These are phyloP conservation scores for Atta texana DNA, from an alignment of 1,140 invertebrate species.

Conservation along the genomic window DNA sequence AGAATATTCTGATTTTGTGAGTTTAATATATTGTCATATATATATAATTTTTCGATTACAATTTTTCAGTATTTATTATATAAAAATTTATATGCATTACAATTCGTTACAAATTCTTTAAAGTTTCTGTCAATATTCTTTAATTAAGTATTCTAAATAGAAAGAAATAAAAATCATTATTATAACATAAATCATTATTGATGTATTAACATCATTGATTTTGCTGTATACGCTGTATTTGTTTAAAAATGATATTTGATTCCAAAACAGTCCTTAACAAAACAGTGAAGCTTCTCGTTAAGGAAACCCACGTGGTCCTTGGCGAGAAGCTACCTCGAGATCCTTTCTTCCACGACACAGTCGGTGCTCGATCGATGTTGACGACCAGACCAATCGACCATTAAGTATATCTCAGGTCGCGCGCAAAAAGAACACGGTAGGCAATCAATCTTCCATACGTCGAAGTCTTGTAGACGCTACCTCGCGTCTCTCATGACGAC, in stretches of 20 bases:
- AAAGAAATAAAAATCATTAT: constrained; percentile 8
- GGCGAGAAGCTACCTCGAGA: constrained; percentile 47
- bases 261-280: not conserved
- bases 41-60: not conserved
- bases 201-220: constrained; percentile 16
- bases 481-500: constrained; percentile 40
- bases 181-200: not conserved
- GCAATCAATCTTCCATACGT: constrained; percentile 82
- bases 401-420: constrained; percentile 74
- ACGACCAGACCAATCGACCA: constrained; percentile 76
- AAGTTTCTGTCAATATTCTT: not conserved
- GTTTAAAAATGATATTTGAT: not conserved
- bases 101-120: not conserved
- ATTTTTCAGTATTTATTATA: not conserved
- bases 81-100: not conserved
- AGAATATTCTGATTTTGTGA: not conserved
- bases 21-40: not conserved
- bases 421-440: constrained; percentile 69
- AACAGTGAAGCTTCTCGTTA: constrained; percentile 18
- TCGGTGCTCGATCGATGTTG: constrained; percentile 73
- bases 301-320: constrained; percentile 34
- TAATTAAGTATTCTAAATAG: not conserved
- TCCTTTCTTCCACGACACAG: constrained; percentile 34
- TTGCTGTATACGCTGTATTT: not conserved
- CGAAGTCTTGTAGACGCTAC: constrained; percentile 69